A percentile compares a stretch with the other conserved stretches of the same genome.
Evolutionary conservation across 2,888 invertebrate genomes (phyloP).

Genomic region (Epiblema foenella): DNA sequence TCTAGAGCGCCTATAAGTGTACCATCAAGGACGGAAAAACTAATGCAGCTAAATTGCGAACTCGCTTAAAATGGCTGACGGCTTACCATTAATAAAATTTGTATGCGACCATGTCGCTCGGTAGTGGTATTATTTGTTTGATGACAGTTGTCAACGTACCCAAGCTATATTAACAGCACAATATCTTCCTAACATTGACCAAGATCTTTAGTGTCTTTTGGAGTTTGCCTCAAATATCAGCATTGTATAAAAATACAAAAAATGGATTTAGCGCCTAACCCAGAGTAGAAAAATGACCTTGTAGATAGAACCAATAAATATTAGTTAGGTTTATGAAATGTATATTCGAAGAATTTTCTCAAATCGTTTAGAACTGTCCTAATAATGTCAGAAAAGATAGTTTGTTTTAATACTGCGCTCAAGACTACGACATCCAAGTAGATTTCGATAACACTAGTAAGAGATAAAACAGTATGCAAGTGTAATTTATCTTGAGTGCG

Average conservation of each 20-base stretch:
- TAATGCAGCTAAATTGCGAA: too few species aligned
- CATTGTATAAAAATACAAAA: constrained; percentile 33
- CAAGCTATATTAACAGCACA: too few species aligned
- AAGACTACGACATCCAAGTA: background rate
- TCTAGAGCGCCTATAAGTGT: too few species aligned
- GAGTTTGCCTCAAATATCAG: constrained; percentile 6
- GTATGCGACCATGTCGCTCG: too few species aligned
- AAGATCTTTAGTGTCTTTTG: background rate
- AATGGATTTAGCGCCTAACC: constrained; percentile 52
- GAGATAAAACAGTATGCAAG: too few species aligned
- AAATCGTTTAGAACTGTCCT: background rate
- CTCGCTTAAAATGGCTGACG: too few species aligned
- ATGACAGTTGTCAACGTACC: too few species aligned
- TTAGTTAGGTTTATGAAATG: constrained; percentile 32
- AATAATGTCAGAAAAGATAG: background rate
- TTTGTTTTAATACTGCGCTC: background rate
- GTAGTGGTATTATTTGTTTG: too few species aligned
- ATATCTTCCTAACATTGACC: background rate
- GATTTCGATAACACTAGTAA: too few species aligned
- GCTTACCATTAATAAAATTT: too few species aligned
- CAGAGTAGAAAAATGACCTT: constrained; percentile 63
- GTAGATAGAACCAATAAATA: constrained; percentile 61
- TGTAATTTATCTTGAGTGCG: background rate
- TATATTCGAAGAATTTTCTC: constrained; percentile 8
- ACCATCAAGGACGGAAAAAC: too few species aligned